phyloP scores from a whole-genome alignment of 2,888 invertebrate genomes.

The Adelognathus sp. region DNA sequence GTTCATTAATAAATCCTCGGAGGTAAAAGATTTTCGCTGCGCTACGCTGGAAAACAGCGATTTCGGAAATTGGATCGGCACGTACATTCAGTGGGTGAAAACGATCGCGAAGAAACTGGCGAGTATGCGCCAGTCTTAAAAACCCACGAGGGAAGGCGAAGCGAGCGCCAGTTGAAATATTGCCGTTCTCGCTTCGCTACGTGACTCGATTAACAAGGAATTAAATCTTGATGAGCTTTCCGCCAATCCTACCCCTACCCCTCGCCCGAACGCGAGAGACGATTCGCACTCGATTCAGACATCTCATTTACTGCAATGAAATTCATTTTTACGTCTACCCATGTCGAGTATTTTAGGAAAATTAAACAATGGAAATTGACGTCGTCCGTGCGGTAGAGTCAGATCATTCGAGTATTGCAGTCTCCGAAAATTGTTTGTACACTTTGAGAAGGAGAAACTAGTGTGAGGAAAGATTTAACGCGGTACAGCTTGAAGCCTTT shows the following conservation, averaged over 20 bases:
- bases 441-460: no score
- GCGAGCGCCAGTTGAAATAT: slow-evolving; percentile 48
- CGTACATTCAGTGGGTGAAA: slow-evolving; percentile 45
- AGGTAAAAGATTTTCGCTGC: slow-evolving; percentile 13
- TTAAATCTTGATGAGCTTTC: slow-evolving; percentile 55
- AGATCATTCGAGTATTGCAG: no score
- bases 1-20: slow-evolving; percentile 53
- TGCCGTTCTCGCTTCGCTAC: slow-evolving; percentile 53
- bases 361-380: no score
- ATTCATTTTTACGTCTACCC: no score
- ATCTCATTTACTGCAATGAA: background rate
- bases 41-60: slow-evolving; percentile 31
- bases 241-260: background rate
- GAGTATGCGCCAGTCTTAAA: background rate
- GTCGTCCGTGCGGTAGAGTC: no score
- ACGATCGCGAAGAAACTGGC: background rate
- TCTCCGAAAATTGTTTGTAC: no score
- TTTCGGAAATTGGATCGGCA: slow-evolving; percentile 59
- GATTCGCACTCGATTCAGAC: background rate
- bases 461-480: no score
- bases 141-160: background rate
- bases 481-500: no score
- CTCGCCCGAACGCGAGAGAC: background rate
- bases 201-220: slow-evolving; percentile 60
- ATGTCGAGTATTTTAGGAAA: no score